A percentile compares a stretch with the other conserved stretches of the same genome.
Conservation (phyloP, 2,797 vertebrate species). For the Streptopelia turtur region DNA sequence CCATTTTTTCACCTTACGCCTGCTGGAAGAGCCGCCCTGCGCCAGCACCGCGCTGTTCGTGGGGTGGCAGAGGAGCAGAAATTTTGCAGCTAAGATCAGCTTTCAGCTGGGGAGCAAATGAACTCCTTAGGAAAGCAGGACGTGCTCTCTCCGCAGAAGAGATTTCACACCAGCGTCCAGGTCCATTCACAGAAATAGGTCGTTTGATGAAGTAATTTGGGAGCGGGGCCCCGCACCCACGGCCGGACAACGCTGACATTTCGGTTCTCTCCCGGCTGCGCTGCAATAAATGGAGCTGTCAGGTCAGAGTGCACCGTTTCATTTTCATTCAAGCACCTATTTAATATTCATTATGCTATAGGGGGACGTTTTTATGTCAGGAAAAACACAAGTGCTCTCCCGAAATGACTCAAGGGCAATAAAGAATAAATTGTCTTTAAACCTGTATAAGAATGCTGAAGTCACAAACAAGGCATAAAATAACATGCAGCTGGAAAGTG, state of each 20-base stretch:
- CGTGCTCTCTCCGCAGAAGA: neutral
- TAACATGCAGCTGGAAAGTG: slow-evolving; percentile 48
- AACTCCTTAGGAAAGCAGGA: neutral
- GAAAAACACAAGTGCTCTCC: slow-evolving; percentile 65
- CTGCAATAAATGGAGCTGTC: neutral
- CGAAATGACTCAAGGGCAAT: slow-evolving; percentile 66
- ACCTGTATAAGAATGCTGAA: slow-evolving; percentile 48
- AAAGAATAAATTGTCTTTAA: slow-evolving; percentile 73
- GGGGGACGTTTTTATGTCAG: slow-evolving; percentile 61
- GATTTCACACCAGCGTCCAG: neutral
- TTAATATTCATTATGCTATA: slow-evolving; percentile 68
- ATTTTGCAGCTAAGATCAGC: neutral
- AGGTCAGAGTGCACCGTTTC: neutral
- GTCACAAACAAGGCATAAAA: slow-evolving; percentile 73
- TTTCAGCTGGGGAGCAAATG: neutral
- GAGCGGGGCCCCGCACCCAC: neutral
- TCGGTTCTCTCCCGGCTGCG: accelerated
- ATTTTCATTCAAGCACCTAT: slow-evolving; percentile 36
- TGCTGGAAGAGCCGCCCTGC: neutral
- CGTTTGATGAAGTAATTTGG: neutral
- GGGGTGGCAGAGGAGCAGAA: accelerated
- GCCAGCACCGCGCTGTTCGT: accelerated
- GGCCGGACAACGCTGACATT: neutral
- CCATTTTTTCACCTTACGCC: neutral
- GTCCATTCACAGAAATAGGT: neutral